A percentile compares a stretch with the other conserved stretches of the same genome.
Conservation (phyloP, 2,888 invertebrate species). For the Glyphotaelius pellucidus region DNA sequence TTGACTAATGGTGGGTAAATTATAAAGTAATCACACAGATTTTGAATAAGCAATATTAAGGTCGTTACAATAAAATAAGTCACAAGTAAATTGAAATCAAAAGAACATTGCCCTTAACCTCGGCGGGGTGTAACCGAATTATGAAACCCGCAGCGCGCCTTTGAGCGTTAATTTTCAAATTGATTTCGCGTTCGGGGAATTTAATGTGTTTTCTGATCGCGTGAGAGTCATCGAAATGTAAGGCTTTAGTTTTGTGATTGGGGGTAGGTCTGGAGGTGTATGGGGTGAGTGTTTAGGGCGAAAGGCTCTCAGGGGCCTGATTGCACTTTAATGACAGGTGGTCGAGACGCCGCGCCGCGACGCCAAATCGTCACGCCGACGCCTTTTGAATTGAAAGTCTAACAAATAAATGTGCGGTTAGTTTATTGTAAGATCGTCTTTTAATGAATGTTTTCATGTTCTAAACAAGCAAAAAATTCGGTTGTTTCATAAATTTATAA, state of each 20-base stretch:
- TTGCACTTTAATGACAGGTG: slow-evolving; percentile 63
- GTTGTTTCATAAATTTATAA: too few relatives aligned
- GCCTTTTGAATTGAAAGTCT: not conserved
- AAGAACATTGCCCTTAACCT: not conserved
- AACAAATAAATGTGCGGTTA: not conserved
- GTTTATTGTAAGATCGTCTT: not conserved
- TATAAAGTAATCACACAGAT: not conserved
- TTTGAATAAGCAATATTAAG: not conserved
- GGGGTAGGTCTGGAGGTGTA: slow-evolving; percentile 10
- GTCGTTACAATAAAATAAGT: not conserved
- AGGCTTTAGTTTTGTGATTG: slow-evolving; percentile 22
- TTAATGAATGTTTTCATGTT: not conserved
- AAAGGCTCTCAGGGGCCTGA: slow-evolving; percentile 35
- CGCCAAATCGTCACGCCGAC: slow-evolving; percentile 47
- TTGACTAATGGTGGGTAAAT: not conserved
- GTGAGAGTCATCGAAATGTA: slow-evolving; percentile 27
- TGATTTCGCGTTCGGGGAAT: slow-evolving; percentile 21
- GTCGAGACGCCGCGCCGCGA: slow-evolving; percentile 54
- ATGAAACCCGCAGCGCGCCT: not conserved
- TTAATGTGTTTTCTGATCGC: slow-evolving; percentile 20
- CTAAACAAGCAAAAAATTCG: not conserved
- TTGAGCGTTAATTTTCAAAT: slow-evolving; percentile 17
- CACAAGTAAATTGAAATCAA: not conserved
- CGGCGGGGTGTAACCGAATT: not conserved
- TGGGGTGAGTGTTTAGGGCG: slow-evolving; percentile 9